Conservation (phyloP, 1,140 invertebrate genomes). For the Drosophila nebulosa region DNA sequence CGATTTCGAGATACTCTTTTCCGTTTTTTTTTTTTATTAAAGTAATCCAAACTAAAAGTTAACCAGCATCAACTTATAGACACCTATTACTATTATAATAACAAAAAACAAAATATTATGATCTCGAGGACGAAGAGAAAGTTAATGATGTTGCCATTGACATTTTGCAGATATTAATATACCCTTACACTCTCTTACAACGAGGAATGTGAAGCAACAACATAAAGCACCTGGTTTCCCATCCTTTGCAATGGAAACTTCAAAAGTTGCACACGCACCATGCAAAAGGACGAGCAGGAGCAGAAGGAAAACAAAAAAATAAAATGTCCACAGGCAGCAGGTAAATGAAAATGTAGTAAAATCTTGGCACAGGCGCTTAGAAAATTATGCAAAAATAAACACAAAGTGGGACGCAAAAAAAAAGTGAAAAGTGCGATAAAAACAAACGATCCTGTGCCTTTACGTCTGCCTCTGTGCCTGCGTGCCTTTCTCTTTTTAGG, state of each 20-base stretch:
- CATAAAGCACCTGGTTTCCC: not conserved
- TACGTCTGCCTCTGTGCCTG: constrained; percentile 4
- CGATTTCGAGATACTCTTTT: not conserved
- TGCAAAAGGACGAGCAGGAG: not conserved
- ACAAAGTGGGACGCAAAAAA: constrained; percentile 2
- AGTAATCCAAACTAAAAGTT: no score
- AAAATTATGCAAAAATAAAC: constrained; percentile 77
- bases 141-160: not conserved
- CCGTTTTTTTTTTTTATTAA: not conserved
- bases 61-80: no score
- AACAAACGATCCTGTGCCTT: constrained; percentile 33
- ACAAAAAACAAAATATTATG: no score
- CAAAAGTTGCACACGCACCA: constrained; percentile 55
- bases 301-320: constrained; percentile 35
- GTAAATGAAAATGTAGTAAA: constrained; percentile 71
- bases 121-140: no score
- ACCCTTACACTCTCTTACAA: not conserved
- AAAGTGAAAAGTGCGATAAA: constrained; percentile 65
- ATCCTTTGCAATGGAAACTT: not conserved
- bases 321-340: constrained; percentile 63
- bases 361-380: constrained; percentile 53
- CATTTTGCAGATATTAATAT: not conserved
- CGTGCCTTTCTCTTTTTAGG: constrained; percentile 41
- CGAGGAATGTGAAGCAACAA: not conserved
- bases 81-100: no score